phyloP scores from a whole-genome alignment of 2,888 invertebrate species.

The Antheraea assamensis region DNA sequence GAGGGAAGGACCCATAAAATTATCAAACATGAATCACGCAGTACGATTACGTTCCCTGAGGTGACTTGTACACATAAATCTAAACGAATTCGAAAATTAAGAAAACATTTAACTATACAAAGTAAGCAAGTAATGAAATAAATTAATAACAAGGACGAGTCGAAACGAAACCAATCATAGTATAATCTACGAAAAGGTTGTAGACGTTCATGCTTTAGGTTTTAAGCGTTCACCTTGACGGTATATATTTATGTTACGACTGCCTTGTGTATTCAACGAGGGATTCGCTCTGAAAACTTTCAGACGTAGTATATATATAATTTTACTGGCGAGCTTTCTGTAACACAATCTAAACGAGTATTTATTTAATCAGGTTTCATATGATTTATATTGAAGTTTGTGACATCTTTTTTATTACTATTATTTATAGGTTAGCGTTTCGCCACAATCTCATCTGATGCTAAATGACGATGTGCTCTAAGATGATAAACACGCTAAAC shows the following conservation, averaged over 20 bases:
- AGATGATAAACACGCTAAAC: too few relatives aligned
- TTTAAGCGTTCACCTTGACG: slow-evolving; percentile 49
- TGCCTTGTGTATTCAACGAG: slow-evolving; percentile 10
- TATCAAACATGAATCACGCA: too few relatives aligned
- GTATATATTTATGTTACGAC: slow-evolving; percentile 15
- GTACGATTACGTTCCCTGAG: too few relatives aligned
- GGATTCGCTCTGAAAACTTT: slow-evolving; percentile 15
- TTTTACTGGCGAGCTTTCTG: not conserved
- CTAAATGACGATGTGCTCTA: too few relatives aligned
- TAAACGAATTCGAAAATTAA: not conserved
- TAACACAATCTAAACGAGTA: not conserved
- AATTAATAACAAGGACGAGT: not conserved
- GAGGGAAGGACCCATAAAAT: too few relatives aligned
- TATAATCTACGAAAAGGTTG: slow-evolving; percentile 38
- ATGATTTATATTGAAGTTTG: not conserved
- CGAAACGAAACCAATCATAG: slow-evolving; percentile 4
- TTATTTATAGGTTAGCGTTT: too few relatives aligned
- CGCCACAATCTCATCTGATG: too few relatives aligned
- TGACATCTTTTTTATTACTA: too few relatives aligned
- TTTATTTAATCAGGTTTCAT: not conserved
- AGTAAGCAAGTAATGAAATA: not conserved
- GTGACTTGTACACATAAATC: not conserved
- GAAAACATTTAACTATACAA: not conserved
- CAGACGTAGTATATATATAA: slow-evolving; percentile 4
- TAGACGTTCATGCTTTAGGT: slow-evolving; percentile 53